Evolutionary conservation across 2,113 vertebrate genomes (phyloP).

Genomic region (Ophiodon elongatus): DNA sequence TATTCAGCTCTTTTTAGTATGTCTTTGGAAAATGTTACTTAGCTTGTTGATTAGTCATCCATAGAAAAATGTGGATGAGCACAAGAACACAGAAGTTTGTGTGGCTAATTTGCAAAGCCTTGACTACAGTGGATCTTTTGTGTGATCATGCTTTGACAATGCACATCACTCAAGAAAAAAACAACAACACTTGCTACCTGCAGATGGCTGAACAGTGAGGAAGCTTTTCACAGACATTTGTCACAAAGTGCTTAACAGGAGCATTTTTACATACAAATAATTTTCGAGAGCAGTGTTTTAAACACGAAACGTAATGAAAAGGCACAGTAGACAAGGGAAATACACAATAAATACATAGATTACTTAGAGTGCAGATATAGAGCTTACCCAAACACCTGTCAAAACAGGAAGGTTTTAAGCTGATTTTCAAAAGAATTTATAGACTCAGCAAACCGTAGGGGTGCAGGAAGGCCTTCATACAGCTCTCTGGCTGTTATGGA

Average conservation of each 20-base stretch:
- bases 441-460: no score
- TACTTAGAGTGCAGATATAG: no score
- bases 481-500: no score
- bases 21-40: not conserved
- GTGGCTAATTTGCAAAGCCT: not conserved
- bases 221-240: not conserved
- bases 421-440: no score
- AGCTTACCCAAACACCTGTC: no score
- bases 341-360: no score
- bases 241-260: not conserved
- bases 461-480: no score
- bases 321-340: no score
- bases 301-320: no score
- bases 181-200: not conserved
- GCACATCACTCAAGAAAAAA: conserved; percentile 17
- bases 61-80: not conserved
- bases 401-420: no score
- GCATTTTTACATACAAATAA: not conserved
- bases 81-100: not conserved
- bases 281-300: not conserved
- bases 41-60: not conserved
- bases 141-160: not conserved
- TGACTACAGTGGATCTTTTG: not conserved
- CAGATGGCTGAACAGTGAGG: conserved; percentile 2
- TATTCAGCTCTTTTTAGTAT: not conserved